These are phyloP conservation scores for Meloidogyne hapla DNA, from an alignment of 1,140 invertebrate genomes.

Conservation along the genomic window DNA sequence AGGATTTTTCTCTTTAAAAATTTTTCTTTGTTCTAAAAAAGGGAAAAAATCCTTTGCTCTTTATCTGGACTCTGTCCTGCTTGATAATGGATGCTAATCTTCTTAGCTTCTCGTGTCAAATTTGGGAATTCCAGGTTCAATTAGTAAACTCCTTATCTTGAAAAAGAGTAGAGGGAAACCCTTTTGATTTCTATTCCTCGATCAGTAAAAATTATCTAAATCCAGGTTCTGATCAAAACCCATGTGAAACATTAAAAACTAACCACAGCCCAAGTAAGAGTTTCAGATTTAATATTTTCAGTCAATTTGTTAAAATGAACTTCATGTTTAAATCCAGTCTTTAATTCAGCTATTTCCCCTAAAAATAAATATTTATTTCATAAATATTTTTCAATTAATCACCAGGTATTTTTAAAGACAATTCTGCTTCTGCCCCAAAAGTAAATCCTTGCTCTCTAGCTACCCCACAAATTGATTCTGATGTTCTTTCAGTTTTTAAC, in stretches of 20 bases:
- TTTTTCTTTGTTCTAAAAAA: slow-evolving; percentile 14
- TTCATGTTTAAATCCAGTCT: slow-evolving; percentile 67
- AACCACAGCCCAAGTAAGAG: slow-evolving; percentile 66
- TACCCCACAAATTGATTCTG: slow-evolving; percentile 64
- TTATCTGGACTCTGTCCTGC: neutral
- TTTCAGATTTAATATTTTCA: slow-evolving; percentile 65
- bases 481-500: slow-evolving; percentile 67
- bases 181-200: too few relatives aligned
- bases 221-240: too few relatives aligned
- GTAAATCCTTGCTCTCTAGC: slow-evolving; percentile 65
- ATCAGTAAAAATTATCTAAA: too few relatives aligned
- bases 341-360: slow-evolving; percentile 66
- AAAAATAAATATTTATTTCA: slow-evolving; percentile 34
- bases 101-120: too few relatives aligned
- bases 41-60: neutral
- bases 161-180: too few relatives aligned
- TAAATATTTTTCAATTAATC: slow-evolving; percentile 42
- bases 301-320: slow-evolving; percentile 65
- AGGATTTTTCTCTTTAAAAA: neutral
- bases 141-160: too few relatives aligned
- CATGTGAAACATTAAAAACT: too few relatives aligned
- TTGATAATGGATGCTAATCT: too few relatives aligned
- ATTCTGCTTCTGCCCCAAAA: slow-evolving; percentile 66
- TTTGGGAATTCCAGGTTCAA: too few relatives aligned
- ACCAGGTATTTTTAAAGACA: slow-evolving; percentile 67